Evolutionary conservation across 2,113 vertebrate genomes (phyloP).

Genomic region (Epinephelus lanceolatus): DNA sequence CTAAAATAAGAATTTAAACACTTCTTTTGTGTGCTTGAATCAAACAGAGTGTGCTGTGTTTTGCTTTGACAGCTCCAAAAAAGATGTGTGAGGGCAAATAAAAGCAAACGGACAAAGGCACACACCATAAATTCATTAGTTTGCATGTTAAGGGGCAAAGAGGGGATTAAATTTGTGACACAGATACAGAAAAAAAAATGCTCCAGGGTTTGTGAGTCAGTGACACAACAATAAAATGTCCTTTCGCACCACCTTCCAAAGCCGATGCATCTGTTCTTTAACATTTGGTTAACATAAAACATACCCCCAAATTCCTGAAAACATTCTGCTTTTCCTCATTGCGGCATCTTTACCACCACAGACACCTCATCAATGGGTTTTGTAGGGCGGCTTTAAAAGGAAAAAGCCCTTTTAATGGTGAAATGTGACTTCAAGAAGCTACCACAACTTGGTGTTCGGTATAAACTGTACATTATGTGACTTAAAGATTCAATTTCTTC

Average conservation of each 20-base stretch:
- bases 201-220: conserved; percentile 57
- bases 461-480: neutral
- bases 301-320: conserved; percentile 57
- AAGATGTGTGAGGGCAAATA: conserved; percentile 12
- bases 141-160: conserved; percentile 43
- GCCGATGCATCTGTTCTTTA: conserved; percentile 70
- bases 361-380: conserved; percentile 44
- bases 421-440: conserved; percentile 27
- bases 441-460: neutral
- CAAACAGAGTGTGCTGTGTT: neutral
- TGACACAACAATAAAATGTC: conserved; percentile 63
- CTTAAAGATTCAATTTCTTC: neutral
- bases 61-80: conserved; percentile 6
- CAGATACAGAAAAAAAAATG: conserved; percentile 26
- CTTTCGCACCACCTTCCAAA: conserved; percentile 65
- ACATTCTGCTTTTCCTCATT: conserved; percentile 15
- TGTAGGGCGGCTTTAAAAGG: conserved; percentile 25
- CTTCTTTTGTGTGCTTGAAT: neutral
- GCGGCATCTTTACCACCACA: conserved; percentile 3
- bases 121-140: conserved; percentile 12
- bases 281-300: conserved; percentile 62
- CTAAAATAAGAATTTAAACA: neutral
- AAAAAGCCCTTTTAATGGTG: conserved; percentile 41
- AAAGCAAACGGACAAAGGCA: conserved; percentile 25
- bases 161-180: conserved; percentile 33